A percentile compares a stretch with the other conserved stretches of the same genome.
These are phyloP conservation scores for Drosophila pseudoobscura DNA, from an alignment of 1,140 invertebrate genomes.

Conservation along the genomic window DNA sequence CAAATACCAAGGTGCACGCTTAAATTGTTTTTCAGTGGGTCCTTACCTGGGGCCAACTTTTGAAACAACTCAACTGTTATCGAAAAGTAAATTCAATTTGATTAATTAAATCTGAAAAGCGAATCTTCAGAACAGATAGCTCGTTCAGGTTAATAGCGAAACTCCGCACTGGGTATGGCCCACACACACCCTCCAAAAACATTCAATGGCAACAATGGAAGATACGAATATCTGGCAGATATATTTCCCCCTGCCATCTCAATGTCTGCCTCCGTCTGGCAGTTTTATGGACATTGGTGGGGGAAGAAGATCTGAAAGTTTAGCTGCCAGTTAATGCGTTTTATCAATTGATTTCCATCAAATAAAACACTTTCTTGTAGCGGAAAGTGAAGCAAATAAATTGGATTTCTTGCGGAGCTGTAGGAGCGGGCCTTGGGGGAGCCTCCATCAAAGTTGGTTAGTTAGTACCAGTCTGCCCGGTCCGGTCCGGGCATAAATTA, in stretches of 20 bases:
- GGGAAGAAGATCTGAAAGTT: slow-evolving; percentile 43
- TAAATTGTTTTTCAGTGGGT: slow-evolving; percentile 23
- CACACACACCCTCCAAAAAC: no score
- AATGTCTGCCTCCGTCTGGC: slow-evolving; percentile 1
- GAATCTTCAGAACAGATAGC: slow-evolving; percentile 54
- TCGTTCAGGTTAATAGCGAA: slow-evolving; percentile 41
- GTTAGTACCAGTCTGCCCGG: slow-evolving; percentile 26
- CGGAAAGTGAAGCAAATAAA: slow-evolving; percentile 73
- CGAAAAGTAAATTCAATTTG: slow-evolving; percentile 62
- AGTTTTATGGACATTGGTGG: slow-evolving; percentile 50
- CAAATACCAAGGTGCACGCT: slow-evolving; percentile 10
- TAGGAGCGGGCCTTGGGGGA: neutral
- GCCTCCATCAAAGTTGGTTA: slow-evolving; percentile 53
- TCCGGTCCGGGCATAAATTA: slow-evolving; percentile 65
- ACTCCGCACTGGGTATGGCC: slow-evolving; percentile 4
- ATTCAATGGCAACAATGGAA: slow-evolving; percentile 39
- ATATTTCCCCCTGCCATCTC: neutral
- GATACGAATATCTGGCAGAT: slow-evolving; percentile 36
- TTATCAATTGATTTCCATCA: slow-evolving; percentile 81
- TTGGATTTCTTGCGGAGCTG: slow-evolving; percentile 53
- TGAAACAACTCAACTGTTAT: neutral
- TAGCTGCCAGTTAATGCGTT: slow-evolving; percentile 73
- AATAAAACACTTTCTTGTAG: slow-evolving; percentile 73
- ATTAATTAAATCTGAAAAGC: slow-evolving; percentile 70
- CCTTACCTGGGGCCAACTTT: neutral